These are phyloP conservation scores for Oxystoma pomonae DNA, from an alignment of 2,888 invertebrate genomes.

Conservation along the genomic window DNA sequence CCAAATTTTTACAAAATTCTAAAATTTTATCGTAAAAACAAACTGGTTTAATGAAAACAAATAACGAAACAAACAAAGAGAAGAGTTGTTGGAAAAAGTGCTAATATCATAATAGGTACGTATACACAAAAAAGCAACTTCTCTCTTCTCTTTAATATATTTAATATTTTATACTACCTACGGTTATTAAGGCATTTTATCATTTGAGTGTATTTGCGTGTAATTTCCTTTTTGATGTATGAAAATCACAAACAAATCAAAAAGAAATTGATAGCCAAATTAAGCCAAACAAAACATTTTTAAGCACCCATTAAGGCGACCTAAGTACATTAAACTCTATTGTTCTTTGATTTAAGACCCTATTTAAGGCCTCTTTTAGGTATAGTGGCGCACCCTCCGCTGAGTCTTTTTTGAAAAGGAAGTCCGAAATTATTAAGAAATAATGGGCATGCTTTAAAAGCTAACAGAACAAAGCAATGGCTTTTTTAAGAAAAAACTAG, in stretches of 20 bases:
- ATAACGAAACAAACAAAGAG: too few species aligned
- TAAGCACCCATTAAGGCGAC: not conserved
- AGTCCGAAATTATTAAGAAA: not conserved
- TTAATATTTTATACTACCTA: too few species aligned
- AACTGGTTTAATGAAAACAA: too few species aligned
- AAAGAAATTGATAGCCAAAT: not conserved
- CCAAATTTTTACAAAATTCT: too few species aligned
- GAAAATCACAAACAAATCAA: not conserved
- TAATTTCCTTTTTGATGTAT: too few species aligned
- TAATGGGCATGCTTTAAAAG: not conserved
- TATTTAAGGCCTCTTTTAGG: not conserved
- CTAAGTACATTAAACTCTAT: not conserved
- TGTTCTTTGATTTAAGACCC: not conserved
- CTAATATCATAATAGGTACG: too few species aligned
- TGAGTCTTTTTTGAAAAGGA: not conserved
- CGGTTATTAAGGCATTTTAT: too few species aligned
- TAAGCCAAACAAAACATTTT: not conserved
- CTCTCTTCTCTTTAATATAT: too few species aligned
- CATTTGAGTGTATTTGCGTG: too few species aligned
- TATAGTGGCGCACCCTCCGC: not conserved
- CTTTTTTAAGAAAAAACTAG: not conserved
- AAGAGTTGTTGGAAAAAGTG: too few species aligned
- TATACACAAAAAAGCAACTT: too few species aligned
- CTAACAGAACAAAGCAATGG: not conserved
- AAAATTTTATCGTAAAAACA: too few species aligned